Evolutionary conservation across 2,113 vertebrate species (phyloP).

Genomic region (Trematocara macrostoma): DNA sequence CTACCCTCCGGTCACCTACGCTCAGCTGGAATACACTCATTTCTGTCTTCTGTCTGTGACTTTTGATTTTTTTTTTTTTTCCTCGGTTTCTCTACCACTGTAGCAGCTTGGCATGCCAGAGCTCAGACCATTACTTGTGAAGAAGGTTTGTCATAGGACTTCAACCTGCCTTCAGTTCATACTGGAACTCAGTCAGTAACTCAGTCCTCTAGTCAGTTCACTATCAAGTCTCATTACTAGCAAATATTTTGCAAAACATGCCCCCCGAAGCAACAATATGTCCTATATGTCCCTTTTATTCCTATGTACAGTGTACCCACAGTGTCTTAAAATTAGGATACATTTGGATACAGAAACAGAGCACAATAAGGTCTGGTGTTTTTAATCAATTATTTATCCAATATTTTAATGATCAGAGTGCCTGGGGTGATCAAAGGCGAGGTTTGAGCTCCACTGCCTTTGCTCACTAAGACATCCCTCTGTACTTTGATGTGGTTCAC

Average conservation of each 20-base stretch:
- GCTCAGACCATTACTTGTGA: background rate
- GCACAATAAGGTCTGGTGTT: constrained; percentile 72
- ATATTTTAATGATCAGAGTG: constrained; percentile 80
- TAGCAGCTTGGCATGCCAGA: background rate
- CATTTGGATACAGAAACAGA: constrained; percentile 62
- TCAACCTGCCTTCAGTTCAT: constrained; percentile 2
- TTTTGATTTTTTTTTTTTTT: constrained; percentile 15
- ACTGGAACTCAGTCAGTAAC: background rate
- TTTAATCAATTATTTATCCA: constrained; percentile 89
- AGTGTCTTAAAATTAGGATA: constrained; percentile 49
- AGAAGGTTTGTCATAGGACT: background rate
- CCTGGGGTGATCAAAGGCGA: constrained; percentile 81
- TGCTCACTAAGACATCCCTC: constrained; percentile 66
- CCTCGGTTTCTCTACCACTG: background rate
- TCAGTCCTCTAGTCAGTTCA: background rate
- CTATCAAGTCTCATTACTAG: background rate
- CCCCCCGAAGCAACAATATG: background rate
- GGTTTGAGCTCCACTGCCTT: constrained; percentile 71
- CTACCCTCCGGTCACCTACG: constrained; percentile 23
- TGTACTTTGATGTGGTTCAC: constrained; percentile 73
- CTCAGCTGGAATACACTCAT: constrained; percentile 20
- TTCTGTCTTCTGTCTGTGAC: constrained; percentile 1
- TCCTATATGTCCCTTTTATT: background rate
- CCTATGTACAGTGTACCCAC: background rate
- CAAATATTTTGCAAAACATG: background rate